Percentiles rank a stretch among this genome's conserved stretches.
phyloP scores from a whole-genome alignment of 37 sponge, comb jelly and placozoan genomes.

The Mnemiopsis leidyi region DNA sequence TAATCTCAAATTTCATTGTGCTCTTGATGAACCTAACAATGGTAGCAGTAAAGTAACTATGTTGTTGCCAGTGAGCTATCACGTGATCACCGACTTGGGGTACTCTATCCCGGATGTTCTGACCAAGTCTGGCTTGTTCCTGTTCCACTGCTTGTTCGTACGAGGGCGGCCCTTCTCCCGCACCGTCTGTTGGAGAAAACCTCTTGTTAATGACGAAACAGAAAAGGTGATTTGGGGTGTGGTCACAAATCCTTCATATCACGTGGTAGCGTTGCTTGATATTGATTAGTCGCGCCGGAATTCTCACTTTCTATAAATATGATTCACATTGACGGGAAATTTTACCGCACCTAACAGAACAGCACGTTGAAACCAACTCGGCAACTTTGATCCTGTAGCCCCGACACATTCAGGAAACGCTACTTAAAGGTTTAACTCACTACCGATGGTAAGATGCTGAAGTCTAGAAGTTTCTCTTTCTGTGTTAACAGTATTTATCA shows the following conservation, averaged over 20 bases:
- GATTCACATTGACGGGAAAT: too few relatives aligned
- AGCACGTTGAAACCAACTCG: too few relatives aligned
- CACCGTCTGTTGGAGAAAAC: background rate
- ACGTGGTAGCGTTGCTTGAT: too few relatives aligned
- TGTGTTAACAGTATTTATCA: background rate
- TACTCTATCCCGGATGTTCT: background rate
- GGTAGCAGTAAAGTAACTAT: background rate
- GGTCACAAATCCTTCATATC: too few relatives aligned
- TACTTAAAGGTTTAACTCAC: too few relatives aligned
- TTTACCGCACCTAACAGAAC: too few relatives aligned
- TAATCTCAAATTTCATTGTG: constrained; percentile 6
- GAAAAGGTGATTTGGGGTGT: too few relatives aligned
- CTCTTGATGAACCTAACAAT: background rate
- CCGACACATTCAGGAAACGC: too few relatives aligned
- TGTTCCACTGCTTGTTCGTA: background rate
- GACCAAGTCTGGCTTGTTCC: background rate
- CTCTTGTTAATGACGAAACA: too few relatives aligned
- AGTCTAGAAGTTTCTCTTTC: background rate
- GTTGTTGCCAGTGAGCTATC: constrained; percentile 19
- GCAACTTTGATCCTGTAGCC: too few relatives aligned
- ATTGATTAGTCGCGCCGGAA: too few relatives aligned
- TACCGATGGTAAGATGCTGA: background rate
- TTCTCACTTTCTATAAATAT: too few relatives aligned
- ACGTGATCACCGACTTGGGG: constrained; percentile 12
- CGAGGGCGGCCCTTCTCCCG: background rate